phyloP scores from a whole-genome alignment of 2,113 vertebrate species.

The Alosa alosa region DNA sequence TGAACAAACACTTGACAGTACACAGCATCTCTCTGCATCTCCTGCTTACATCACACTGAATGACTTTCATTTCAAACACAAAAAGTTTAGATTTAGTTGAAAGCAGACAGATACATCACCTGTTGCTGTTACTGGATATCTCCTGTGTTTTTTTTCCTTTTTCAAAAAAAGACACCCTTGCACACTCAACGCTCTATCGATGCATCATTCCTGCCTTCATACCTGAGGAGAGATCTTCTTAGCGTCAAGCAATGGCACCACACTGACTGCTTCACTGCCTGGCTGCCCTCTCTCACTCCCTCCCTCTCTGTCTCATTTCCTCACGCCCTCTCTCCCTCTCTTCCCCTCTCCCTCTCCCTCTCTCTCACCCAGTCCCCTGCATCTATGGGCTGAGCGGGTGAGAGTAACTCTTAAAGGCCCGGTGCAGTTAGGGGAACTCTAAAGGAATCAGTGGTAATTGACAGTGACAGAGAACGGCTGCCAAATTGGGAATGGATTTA shows the following conservation, averaged over 20 bases:
- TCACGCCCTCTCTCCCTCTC: slow-evolving; percentile 45
- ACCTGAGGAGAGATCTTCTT: slow-evolving; percentile 31
- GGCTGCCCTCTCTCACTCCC: not conserved
- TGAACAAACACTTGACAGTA: not conserved
- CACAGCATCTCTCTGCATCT: not conserved
- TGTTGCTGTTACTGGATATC: slow-evolving; percentile 48
- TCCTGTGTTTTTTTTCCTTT: slow-evolving; percentile 32
- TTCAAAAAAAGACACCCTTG: not conserved
- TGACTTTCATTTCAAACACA: not conserved
- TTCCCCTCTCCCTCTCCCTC: slow-evolving; percentile 28
- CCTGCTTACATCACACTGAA: not conserved
- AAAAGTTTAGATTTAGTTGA: not conserved
- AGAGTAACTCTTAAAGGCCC: slow-evolving; percentile 61
- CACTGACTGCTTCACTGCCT: slow-evolving; percentile 30
- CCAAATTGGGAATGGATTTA: slow-evolving; percentile 60
- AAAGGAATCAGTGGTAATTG: slow-evolving; percentile 76
- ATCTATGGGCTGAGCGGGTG: slow-evolving; percentile 24
- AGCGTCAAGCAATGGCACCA: not conserved
- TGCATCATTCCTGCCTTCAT: slow-evolving; percentile 49
- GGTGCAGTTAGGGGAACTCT: slow-evolving; percentile 69
- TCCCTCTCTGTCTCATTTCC: slow-evolving; percentile 35
- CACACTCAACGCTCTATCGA: slow-evolving; percentile 50
- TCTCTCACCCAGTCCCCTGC: slow-evolving; percentile 23
- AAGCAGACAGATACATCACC: slow-evolving; percentile 60
- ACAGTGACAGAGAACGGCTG: slow-evolving; percentile 66